These are phyloP conservation scores for Excalfactoria chinensis DNA, from an alignment of 2,113 vertebrate species.

Conservation along the genomic window DNA sequence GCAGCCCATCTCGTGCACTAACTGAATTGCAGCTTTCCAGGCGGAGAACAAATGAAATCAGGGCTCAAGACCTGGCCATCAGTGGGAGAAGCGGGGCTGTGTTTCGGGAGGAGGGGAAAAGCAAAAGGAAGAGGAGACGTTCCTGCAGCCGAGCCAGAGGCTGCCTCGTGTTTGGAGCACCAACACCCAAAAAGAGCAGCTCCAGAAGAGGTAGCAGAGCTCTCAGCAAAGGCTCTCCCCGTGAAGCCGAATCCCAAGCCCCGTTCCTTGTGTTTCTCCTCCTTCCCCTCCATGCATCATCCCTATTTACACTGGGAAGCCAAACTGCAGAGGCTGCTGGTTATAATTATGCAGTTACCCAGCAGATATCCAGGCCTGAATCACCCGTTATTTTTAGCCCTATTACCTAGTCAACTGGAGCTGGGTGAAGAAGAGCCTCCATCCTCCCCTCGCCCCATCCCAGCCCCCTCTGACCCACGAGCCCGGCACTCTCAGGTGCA, in stretches of 20 bases:
- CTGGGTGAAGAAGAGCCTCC: conserved; percentile 68
- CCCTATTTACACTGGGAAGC: conserved; percentile 58
- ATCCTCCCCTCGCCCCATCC: background rate
- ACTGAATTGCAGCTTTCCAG: conserved; percentile 65
- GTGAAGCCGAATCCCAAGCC: background rate
- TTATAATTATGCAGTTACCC: conserved; percentile 72
- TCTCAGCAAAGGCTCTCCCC: background rate
- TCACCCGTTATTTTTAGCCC: conserved; percentile 76
- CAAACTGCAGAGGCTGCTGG: conserved; percentile 68
- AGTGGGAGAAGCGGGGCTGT: background rate
- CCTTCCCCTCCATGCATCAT: conserved; percentile 47
- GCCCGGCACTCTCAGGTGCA: background rate
- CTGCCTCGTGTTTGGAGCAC: background rate
- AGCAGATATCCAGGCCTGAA: conserved; percentile 74
- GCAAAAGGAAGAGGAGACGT: conserved; percentile 39
- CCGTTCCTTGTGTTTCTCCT: conserved; percentile 30
- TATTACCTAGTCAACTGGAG: conserved; percentile 73
- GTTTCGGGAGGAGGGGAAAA: background rate
- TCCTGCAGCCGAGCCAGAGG: background rate
- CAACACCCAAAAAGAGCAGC: conserved; percentile 30
- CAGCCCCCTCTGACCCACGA: background rate
- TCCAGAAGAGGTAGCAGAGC: background rate
- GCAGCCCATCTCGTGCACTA: conserved; percentile 16
- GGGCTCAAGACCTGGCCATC: conserved; percentile 42
- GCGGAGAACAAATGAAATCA: conserved; percentile 51